Evolutionary conservation across 2,113 vertebrate species (phyloP).

Genomic region (Oreocharis arfaki): DNA sequence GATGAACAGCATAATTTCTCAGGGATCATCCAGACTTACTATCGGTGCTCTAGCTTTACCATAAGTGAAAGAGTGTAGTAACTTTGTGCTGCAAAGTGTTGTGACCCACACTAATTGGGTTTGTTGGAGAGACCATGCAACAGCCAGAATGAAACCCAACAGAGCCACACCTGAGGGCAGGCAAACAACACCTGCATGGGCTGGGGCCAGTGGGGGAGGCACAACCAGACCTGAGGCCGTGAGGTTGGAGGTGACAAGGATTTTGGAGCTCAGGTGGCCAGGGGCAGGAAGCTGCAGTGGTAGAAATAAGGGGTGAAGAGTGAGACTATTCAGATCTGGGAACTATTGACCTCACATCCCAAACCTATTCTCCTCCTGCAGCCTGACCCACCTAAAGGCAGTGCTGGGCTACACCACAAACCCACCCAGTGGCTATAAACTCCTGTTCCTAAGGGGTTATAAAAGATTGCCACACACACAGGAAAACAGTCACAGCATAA

Average conservation of each 20-base stretch:
- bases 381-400: neutral
- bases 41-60: neutral
- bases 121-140: neutral
- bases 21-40: neutral
- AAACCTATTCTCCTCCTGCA: neutral
- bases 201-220: rapidly evolving
- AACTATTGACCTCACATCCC: neutral
- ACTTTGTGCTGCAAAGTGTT: neutral
- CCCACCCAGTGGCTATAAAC: neutral
- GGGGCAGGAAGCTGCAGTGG: neutral
- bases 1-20: neutral
- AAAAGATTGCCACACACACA: neutral
- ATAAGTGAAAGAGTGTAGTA: neutral
- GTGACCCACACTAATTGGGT: neutral
- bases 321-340: neutral
- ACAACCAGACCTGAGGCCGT: neutral
- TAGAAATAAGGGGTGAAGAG: neutral
- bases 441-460: neutral
- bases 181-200: neutral
- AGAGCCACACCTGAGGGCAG: neutral
- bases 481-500: neutral
- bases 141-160: neutral
- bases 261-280: neutral
- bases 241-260: neutral
- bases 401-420: neutral